These are phyloP conservation scores for Diarsia dahlii DNA, from an alignment of 2,888 invertebrate species.

Conservation along the genomic window DNA sequence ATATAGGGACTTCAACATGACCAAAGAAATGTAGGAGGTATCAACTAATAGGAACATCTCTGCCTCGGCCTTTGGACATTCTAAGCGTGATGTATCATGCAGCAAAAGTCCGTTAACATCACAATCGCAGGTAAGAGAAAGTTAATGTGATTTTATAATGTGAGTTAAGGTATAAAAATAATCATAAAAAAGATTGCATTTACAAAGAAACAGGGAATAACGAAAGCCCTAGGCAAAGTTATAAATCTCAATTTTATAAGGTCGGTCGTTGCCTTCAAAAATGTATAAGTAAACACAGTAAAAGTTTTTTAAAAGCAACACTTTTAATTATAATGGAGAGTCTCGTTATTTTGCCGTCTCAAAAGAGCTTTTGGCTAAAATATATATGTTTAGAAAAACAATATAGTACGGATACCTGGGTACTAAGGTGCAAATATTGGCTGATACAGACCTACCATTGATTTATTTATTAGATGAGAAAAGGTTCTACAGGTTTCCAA, in stretches of 20 bases:
- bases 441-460: no score
- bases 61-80: no score
- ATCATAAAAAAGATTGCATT: background rate
- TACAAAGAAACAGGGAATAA: background rate
- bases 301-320: slow-evolving; percentile 35
- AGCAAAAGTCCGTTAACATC: no score
- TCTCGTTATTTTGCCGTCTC: slow-evolving; percentile 14
- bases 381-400: slow-evolving; percentile 4
- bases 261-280: slow-evolving; percentile 12
- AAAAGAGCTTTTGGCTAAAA: slow-evolving; percentile 15
- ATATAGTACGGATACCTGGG: no score
- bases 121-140: no score
- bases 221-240: slow-evolving; percentile 18
- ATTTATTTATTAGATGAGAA: background rate
- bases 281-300: slow-evolving; percentile 4
- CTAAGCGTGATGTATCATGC: no score
- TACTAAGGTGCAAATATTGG: no score
- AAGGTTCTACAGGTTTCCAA: background rate
- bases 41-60: no score
- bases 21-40: no score
- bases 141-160: no score
- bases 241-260: slow-evolving; percentile 23
- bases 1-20: no score
- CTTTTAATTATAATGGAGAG: slow-evolving; percentile 15
- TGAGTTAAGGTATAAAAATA: background rate